Base-by-base conservation (phyloP, 92 coral and sea anemone genomes). In the Diadumene lineata region DNA sequence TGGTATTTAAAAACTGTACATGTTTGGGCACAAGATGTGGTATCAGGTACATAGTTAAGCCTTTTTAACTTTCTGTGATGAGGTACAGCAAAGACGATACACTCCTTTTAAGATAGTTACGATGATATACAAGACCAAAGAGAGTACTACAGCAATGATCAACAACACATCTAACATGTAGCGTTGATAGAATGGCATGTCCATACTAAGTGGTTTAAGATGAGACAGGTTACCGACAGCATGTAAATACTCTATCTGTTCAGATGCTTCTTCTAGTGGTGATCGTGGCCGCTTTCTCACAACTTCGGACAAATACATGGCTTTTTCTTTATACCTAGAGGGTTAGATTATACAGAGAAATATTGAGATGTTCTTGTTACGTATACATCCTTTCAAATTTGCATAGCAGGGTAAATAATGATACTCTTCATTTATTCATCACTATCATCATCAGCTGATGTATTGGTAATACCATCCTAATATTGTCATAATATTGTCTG, bases 211-310 rank as follows among this genome's bases (percentile, higher is more conserved):
- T 6, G 87, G 82, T 63, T 70, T 83, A 60, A 83, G 87, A 22
- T 60, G 75, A 50, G 65, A 63, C 43, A 83, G 69, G 70, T 80
- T 64, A 30, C 87, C 87, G 51, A 62, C 73, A 46, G 79, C 83
- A 33, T 63, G 83, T 28, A 80, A 34, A 70, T 83, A 83, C 29
- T 83, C 87, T 34, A 83, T 48, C 43, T 73, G 80, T 31, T 83
- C 83, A 31, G 87, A 82, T 62, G 87, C 87, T 50, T 77, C 83
- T 72, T 83, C 64, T 2, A 77, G 32, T 11, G 87, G 82, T 33
- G 78, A 60, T 19, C 87, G 82, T 44, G 78, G 78, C 26, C 79
- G 79, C 31, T 8, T 70, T 34, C 70, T 83, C 29, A 83, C 22
- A 17, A 69, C 43, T 29, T 64, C 70, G 24, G 83, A 83, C 18